phyloP scores from a whole-genome alignment of 2,888 invertebrate genomes.

The Helleia helle region DNA sequence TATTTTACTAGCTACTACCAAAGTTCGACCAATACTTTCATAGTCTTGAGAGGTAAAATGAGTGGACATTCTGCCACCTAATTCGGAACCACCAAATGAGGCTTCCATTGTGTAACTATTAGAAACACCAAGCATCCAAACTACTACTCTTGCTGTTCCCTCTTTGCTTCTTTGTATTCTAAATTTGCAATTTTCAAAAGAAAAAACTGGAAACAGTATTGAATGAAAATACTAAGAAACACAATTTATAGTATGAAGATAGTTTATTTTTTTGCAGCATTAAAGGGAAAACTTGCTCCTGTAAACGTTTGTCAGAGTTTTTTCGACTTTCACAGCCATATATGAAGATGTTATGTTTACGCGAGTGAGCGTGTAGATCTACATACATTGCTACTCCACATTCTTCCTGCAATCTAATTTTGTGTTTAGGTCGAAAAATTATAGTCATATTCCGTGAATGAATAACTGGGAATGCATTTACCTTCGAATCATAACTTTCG shows the following conservation, averaged over 20 bases:
- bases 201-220: constrained; percentile 78
- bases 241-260: neutral
- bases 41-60: constrained; percentile 85
- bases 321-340: constrained; percentile 95
- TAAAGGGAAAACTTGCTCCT: constrained; percentile 94
- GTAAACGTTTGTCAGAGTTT: constrained; percentile 83
- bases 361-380: constrained; percentile 95
- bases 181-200: constrained; percentile 95
- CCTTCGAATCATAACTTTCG: constrained; percentile 90
- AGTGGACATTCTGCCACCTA: constrained; percentile 86
- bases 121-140: constrained; percentile 95
- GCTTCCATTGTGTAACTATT: constrained; percentile 98
- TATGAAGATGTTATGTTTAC: constrained; percentile 95
- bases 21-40: constrained; percentile 84
- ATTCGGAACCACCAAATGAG: constrained; percentile 91
- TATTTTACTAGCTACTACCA: no score
- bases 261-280: constrained; percentile 95
- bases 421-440: constrained; percentile 14
- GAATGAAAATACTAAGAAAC: neutral
- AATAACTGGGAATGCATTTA: constrained; percentile 37
- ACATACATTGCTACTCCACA: constrained; percentile 93
- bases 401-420: constrained; percentile 85
- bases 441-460: neutral
- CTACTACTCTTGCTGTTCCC: constrained; percentile 94
- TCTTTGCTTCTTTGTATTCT: constrained; percentile 94